phyloP scores from a whole-genome alignment of 53 echinoderm and acorn worm species.

The Antedon mediterranea region DNA sequence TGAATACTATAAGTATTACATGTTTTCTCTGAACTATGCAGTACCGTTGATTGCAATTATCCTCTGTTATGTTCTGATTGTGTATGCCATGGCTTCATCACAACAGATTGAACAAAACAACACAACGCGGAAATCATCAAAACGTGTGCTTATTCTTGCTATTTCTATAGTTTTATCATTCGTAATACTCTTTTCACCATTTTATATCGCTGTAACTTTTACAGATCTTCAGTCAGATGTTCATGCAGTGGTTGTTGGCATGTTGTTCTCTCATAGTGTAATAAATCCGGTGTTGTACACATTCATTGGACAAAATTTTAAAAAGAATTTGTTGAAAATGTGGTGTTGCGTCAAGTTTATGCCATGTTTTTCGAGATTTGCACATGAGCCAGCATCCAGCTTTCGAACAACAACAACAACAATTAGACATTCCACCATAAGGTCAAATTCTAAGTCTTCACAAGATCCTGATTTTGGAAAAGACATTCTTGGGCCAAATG shows the following conservation, averaged over 20 bases:
- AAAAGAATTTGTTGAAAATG: neutral
- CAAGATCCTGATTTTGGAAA: too few species aligned
- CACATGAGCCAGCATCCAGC: too few species aligned
- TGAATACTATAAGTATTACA: too few species aligned
- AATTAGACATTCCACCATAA: too few species aligned
- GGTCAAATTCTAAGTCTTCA: too few species aligned
- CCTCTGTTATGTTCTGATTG: neutral
- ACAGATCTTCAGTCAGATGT: neutral
- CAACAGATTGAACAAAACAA: neutral
- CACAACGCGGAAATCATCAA: neutral
- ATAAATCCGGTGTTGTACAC: neutral
- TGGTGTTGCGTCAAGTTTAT: too few species aligned
- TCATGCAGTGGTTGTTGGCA: neutral
- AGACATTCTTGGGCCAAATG: too few species aligned
- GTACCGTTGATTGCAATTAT: neutral
- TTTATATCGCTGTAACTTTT: neutral
- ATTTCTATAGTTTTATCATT: neutral
- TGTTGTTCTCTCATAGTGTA: neutral
- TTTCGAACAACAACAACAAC: too few species aligned
- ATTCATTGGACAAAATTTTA: neutral
- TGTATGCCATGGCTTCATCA: neutral
- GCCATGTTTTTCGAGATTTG: too few species aligned
- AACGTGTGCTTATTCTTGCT: neutral
- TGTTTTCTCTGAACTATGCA: neutral
- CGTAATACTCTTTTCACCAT: neutral